Evolutionary conservation across 1,140 invertebrate genomes (phyloP).

Genomic region (Bradynema listronoti): DNA sequence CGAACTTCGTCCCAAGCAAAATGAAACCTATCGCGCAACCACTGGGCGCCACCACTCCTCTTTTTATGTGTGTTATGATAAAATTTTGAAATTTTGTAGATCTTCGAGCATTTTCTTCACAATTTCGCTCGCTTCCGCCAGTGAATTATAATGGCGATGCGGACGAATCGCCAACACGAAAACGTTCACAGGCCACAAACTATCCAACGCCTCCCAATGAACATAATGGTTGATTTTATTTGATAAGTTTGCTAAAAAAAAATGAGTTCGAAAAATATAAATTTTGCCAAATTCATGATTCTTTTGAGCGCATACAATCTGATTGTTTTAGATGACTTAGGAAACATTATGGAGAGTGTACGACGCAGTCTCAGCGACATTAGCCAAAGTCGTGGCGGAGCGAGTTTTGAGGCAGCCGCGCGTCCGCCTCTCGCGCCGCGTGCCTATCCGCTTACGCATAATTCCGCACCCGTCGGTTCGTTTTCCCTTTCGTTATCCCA

Average conservation of each 20-base stretch:
- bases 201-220: slow-evolving; percentile 2
- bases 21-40: too few relatives aligned
- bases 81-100: slow-evolving; percentile 25
- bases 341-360: slow-evolving; percentile 23
- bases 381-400: slow-evolving; percentile 3
- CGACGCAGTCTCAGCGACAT: slow-evolving; percentile 21
- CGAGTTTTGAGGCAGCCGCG: slow-evolving; percentile 6
- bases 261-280: not conserved
- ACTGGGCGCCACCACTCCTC: too few relatives aligned
- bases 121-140: slow-evolving; percentile 33
- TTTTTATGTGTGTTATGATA: too few relatives aligned
- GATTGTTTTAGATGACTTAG: slow-evolving; percentile 10
- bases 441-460: not conserved
- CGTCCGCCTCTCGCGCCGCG: not conserved
- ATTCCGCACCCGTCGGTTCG: slow-evolving; percentile 2
- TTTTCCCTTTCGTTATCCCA: not conserved
- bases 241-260: not conserved
- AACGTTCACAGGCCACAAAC: slow-evolving; percentile 12
- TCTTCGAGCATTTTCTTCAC: slow-evolving; percentile 48
- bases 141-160: too few relatives aligned
- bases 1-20: too few relatives aligned
- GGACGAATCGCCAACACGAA: slow-evolving; percentile 17
- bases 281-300: not conserved
- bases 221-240: slow-evolving; percentile 14
- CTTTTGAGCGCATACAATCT: slow-evolving; percentile 13